These are phyloP conservation scores for Strigamia transsilvanica DNA, from an alignment of 2,888 invertebrate genomes.

Conservation along the genomic window DNA sequence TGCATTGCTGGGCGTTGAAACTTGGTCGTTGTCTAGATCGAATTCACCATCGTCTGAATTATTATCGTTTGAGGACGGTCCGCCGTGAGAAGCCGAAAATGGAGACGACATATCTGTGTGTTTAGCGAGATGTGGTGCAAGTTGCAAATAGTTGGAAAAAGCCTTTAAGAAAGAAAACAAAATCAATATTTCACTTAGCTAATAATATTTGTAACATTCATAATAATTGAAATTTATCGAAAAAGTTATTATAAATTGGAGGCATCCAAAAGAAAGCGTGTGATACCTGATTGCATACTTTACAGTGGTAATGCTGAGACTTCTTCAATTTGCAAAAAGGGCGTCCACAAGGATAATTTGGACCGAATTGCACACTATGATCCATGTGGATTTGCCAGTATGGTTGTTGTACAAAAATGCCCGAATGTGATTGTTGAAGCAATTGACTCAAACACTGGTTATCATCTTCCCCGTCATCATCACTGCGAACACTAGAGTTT, in stretches of 20 bases:
- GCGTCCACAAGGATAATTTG: slow-evolving; percentile 74
- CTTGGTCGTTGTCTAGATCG: slow-evolving; percentile 50
- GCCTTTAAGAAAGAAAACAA: slow-evolving; percentile 65
- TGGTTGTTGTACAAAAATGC: slow-evolving; percentile 50
- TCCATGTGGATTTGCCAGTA: slow-evolving; percentile 57
- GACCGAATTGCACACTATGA: slow-evolving; percentile 69
- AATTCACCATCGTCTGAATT: slow-evolving; percentile 53
- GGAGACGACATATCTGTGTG: slow-evolving; percentile 66
- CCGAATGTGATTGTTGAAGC: slow-evolving; percentile 3
- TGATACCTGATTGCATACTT: slow-evolving; percentile 76
- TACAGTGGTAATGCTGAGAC: slow-evolving; percentile 81
- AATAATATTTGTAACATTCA: background rate
- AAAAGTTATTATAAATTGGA: background rate
- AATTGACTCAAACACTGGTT: slow-evolving; percentile 32
- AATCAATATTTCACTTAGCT: background rate
- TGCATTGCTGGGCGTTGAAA: background rate
- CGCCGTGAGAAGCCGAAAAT: slow-evolving; percentile 55
- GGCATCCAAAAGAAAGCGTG: background rate
- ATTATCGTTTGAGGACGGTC: slow-evolving; percentile 50
- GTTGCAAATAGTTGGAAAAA: slow-evolving; percentile 75
- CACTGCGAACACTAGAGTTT: slow-evolving; percentile 10
- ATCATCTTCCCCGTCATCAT: slow-evolving; percentile 43
- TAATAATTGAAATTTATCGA: background rate
- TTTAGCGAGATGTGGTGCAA: slow-evolving; percentile 76
- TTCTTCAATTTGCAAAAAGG: slow-evolving; percentile 83